Conservation (phyloP, 1,140 invertebrate genomes). For the Ostrea edulis region DNA sequence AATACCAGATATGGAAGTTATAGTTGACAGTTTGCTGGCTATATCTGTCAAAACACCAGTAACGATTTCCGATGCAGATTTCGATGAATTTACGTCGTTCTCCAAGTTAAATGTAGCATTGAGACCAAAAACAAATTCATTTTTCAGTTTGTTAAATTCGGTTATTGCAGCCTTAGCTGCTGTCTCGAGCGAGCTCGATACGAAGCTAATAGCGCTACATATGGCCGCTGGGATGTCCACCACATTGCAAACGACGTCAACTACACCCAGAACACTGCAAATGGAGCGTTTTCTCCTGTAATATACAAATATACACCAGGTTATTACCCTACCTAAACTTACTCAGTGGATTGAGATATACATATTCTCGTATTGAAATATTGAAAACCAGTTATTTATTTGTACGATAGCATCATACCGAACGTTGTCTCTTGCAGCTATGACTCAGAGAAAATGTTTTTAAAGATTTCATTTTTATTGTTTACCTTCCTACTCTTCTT, state of each 20-base stretch:
- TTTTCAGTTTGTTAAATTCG: conserved; percentile 21
- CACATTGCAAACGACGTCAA: conserved; percentile 20
- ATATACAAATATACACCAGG: neutral
- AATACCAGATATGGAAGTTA: neutral
- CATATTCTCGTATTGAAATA: no score
- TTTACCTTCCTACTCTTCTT: neutral
- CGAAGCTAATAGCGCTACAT: neutral
- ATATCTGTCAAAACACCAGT: conserved; percentile 16
- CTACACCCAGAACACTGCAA: conserved; percentile 11
- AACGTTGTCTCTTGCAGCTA: no score
- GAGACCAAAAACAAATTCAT: conserved; percentile 1
- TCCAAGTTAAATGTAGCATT: conserved; percentile 6
- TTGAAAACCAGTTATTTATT: no score
- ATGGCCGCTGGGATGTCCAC: neutral
- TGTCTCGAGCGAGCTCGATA: neutral
- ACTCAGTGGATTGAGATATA: no score
- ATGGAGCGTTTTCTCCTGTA: conserved; percentile 39
- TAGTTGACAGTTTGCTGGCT: neutral
- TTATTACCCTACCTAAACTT: no score
- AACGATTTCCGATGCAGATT: conserved; percentile 38
- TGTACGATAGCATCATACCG: no score
- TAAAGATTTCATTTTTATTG: neutral
- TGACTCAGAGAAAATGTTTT: no score
- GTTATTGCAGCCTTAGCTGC: neutral
- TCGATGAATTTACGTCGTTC: conserved; percentile 20